These are phyloP conservation scores for Drosophila prostipennis DNA, from an alignment of 2,888 invertebrate species.

Conservation along the genomic window DNA sequence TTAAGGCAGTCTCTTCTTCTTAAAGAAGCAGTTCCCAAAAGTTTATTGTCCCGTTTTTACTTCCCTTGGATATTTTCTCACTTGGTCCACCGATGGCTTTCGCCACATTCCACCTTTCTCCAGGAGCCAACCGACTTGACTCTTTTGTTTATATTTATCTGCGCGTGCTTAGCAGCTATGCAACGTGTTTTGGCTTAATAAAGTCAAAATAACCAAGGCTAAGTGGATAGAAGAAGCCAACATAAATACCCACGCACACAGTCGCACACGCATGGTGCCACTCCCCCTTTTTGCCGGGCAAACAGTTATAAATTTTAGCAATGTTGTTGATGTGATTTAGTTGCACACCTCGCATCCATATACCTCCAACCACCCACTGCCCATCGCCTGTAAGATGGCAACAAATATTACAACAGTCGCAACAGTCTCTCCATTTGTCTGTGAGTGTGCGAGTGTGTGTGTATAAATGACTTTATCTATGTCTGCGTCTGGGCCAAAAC, in stretches of 20 bases:
- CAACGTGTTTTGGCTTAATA: constrained; percentile 78
- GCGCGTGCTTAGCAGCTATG: constrained; percentile 74
- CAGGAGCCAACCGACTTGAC: constrained; percentile 26
- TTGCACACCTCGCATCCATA: constrained; percentile 71
- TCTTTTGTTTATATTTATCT: constrained; percentile 54
- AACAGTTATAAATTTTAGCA: constrained; percentile 73
- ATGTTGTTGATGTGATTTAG: constrained; percentile 76
- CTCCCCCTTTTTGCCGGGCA: constrained; percentile 7
- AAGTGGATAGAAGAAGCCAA: constrained; percentile 71
- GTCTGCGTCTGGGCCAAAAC: constrained; percentile 52
- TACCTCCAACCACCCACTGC: constrained; percentile 34
- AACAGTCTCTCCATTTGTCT: constrained; percentile 26
- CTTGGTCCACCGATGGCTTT: not conserved
- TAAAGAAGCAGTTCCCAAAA: too few species aligned
- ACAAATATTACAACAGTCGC: constrained; percentile 68
- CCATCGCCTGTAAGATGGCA: constrained; percentile 77
- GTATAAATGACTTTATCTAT: constrained; percentile 77
- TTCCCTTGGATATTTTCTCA: not conserved
- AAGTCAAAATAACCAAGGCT: constrained; percentile 75
- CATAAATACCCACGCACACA: constrained; percentile 57
- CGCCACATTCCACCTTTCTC: not conserved
- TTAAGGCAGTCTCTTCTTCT: too few species aligned
- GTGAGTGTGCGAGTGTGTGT: constrained; percentile 32
- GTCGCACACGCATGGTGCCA: constrained; percentile 15
- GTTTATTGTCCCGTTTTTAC: not conserved